A percentile compares a stretch with the other conserved stretches of the same genome.
These are phyloP conservation scores for Tribolium freemani DNA, from an alignment of 2,888 invertebrate species.

Conservation along the genomic window DNA sequence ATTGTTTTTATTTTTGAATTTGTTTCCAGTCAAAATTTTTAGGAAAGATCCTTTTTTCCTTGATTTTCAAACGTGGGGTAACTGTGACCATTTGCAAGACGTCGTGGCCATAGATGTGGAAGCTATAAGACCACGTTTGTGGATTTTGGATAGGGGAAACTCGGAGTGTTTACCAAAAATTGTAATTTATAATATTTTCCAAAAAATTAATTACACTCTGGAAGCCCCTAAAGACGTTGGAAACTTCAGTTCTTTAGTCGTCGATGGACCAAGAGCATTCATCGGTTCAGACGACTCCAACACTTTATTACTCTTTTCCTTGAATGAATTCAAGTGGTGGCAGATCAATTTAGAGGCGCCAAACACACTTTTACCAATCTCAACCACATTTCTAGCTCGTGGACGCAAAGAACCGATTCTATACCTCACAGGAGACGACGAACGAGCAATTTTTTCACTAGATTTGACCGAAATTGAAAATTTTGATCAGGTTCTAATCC, in stretches of 20 bases:
- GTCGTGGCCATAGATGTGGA: slow-evolving; percentile 66
- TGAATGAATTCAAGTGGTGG: slow-evolving; percentile 62
- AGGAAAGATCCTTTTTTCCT: slow-evolving; percentile 34
- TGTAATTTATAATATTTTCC: slow-evolving; percentile 64
- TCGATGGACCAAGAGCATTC: slow-evolving; percentile 64
- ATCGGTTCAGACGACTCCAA: slow-evolving; percentile 62
- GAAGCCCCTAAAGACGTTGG: slow-evolving; percentile 46
- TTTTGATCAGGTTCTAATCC: neutral
- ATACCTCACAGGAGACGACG: slow-evolving; percentile 61
- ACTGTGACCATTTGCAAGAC: slow-evolving; percentile 64
- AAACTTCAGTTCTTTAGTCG: slow-evolving; percentile 58
- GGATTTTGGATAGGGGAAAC: slow-evolving; percentile 68
- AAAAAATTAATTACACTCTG: slow-evolving; percentile 51
- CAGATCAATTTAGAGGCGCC: slow-evolving; percentile 56
- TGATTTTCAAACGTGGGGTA: slow-evolving; percentile 49
- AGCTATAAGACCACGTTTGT: slow-evolving; percentile 63
- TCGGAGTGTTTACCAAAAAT: slow-evolving; percentile 65
- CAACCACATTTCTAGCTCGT: slow-evolving; percentile 61
- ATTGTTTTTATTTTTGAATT: neutral
- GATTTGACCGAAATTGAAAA: slow-evolving; percentile 44
- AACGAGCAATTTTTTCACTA: slow-evolving; percentile 60
- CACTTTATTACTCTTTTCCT: slow-evolving; percentile 56
- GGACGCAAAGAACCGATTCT: slow-evolving; percentile 60
- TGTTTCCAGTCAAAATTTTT: neutral
- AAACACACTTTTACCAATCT: slow-evolving; percentile 49